Conservation (phyloP, 1,140 invertebrate genomes). For the Cataglyphis hispanica region DNA sequence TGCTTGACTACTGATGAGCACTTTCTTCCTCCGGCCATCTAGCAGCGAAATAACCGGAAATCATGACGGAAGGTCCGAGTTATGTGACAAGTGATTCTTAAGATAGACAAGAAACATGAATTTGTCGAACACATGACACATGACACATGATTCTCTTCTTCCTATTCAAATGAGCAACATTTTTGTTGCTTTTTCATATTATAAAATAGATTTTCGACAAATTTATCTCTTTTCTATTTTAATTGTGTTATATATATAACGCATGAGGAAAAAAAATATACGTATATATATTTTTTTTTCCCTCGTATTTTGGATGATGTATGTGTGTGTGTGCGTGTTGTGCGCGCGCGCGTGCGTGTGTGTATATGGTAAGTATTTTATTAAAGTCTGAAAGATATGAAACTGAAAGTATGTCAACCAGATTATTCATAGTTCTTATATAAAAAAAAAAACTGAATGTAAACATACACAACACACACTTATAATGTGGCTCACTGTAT, state of each 20-base stretch:
- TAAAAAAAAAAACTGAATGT: neutral
- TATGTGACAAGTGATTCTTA: slow-evolving; percentile 45
- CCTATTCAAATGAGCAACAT: slow-evolving; percentile 9
- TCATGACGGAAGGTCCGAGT: slow-evolving; percentile 52
- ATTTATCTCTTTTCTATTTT: neutral
- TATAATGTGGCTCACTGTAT: neutral
- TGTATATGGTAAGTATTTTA: neutral
- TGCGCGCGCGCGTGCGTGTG: no score
- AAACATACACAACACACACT: no score
- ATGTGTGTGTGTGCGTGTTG: no score
- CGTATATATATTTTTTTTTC: neutral
- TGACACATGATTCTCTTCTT: no score
- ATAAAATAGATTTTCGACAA: neutral
- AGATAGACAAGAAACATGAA: slow-evolving; percentile 15
- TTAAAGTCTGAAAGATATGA: neutral
- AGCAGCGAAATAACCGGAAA: slow-evolving; percentile 72
- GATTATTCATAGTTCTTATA: neutral
- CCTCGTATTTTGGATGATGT: neutral
- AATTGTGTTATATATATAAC: no score
- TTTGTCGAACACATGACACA: neutral
- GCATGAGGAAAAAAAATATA: no score
- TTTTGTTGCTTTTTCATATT: neutral
- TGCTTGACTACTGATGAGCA: slow-evolving; percentile 76
- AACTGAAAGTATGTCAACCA: neutral
- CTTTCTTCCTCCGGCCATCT: slow-evolving; percentile 34